phyloP scores from a whole-genome alignment of 2,797 vertebrate species.

The Hippopotamyrus pictus region DNA sequence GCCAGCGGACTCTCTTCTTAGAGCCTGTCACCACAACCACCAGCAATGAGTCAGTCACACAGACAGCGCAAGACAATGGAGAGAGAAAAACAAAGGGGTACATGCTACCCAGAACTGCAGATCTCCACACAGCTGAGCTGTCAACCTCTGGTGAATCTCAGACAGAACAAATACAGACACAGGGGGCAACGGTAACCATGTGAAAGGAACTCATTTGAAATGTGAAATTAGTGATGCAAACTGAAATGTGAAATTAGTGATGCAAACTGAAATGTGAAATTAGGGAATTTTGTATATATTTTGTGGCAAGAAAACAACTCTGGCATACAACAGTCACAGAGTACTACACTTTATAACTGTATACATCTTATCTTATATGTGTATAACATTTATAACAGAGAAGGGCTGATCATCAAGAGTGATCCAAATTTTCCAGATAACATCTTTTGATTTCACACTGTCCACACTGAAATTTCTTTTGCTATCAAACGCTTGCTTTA shows the following conservation, averaged over 20 bases:
- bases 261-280: neutral
- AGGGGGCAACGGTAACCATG: neutral
- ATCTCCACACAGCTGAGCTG: neutral
- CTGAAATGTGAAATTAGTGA: neutral
- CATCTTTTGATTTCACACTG: neutral
- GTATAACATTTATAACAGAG: neutral
- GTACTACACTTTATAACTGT: neutral
- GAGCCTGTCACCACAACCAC: conserved; percentile 58
- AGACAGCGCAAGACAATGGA: conserved; percentile 40
- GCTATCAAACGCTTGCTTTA: neutral
- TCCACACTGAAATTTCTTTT: neutral
- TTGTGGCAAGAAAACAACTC: neutral
- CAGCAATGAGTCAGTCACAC: conserved; percentile 56
- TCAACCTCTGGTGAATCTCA: neutral
- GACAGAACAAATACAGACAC: conserved; percentile 44
- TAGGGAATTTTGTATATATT: neutral
- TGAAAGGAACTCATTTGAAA: neutral
- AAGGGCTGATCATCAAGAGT: neutral
- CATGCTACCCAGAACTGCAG: neutral
- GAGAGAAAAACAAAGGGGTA: neutral
- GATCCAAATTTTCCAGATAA: neutral
- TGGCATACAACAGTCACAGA: neutral
- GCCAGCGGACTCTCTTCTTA: conserved; percentile 52
- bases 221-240: neutral
- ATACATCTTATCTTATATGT: neutral